Base-by-base conservation (phyloP, 2,888 invertebrate species). In the Leucophenga montana region DNA sequence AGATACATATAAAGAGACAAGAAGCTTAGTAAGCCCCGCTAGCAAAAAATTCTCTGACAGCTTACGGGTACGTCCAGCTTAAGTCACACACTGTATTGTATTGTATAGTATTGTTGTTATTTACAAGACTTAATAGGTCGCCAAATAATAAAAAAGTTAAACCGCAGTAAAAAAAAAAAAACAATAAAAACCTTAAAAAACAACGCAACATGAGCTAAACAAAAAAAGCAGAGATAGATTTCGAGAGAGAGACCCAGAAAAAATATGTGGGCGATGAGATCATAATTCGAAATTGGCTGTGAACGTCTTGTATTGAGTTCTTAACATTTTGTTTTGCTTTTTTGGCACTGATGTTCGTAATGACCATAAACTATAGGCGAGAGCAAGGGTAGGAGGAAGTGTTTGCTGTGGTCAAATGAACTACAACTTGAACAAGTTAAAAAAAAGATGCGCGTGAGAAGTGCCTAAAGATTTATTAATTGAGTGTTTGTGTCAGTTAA, bases 181-280 rank as follows among this genome's bases (percentile, higher is more conserved):
- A 8, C 1, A 39, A 39, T 5, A 5, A 39, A 39, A 39, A 11
- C 4, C 39, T 39, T 11, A 39, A 39, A 39, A 39, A 39, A 39
- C 39, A 50, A 50, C 50, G 18, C 14, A 6, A 50, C 50, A 50
- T 50, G 13, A n/a, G 50, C 50, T 50, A 16, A 16, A 6, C 16
- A 50, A 48, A 64, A 50, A 16, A 16, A 6, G 4, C 8, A n/a
- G 16, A 50, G 8, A 18, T 50, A 50, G 18, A 50, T 16, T 50
- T 50, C 18, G 18, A 46, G 18, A 50, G 18, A 16, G 6, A 16
- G 13, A 16, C 6, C n/a, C 18, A 50, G n/a, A 31, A 31, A 31
- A 57, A 67, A 68, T 75, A 79, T 74, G 84, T 83, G 85, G 84
- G 83, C 84, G 84, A 85, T 85, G 84, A 84, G 81, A 81, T 84